Evolutionary conservation across 1,140 invertebrate species (phyloP), one percentile per base, ranked within the genome.

Genomic region (Papilio polytes): DNA sequence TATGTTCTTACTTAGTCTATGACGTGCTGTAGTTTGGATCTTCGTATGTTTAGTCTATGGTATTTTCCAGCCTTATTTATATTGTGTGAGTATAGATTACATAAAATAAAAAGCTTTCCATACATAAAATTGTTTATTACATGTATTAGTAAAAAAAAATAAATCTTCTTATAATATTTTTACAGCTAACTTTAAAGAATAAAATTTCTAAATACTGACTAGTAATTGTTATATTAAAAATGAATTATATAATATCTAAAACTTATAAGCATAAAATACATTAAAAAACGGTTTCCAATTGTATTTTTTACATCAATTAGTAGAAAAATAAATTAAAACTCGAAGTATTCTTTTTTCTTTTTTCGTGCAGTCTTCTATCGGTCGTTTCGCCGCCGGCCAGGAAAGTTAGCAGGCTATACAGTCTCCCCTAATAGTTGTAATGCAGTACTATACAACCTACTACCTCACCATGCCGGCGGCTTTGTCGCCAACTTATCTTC

Each of bases 391-490:
- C 92, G 87, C 74, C 84, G 84, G 86, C 86, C 74, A 83, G 93
- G 91, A 93, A 94, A 94, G 93, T 94, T 94, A 94, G 93, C 91
- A 94, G 93, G 93, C 91, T 93, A 90, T 94, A 94, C 93, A 94
- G 93, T 94, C 83, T 88, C 92, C 90, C 91, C 91, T 84, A 87
- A 89, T 80, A 83, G 93, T 86, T 94, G 93, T 94, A 92, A 93
- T 94, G 85, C 93, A 90, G 92, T 93, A 94, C 93, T 94, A 94
- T 94, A 94, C 91, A 94, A 94, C 93, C 93, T 93, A 94, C 93
- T 94, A 94, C 92, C 92, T 94, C 93, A 94, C 86, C 91, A 84
- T 80, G 88, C 86, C 89, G 84, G 83, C 87, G 90, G 90, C 85
- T 56, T 83, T 10, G 41, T 78, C 80, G 13, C 59, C 74, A 59